These are phyloP conservation scores for Agonopterix subpropinquella DNA, from an alignment of 2,888 invertebrate genomes.

Conservation along the genomic window DNA sequence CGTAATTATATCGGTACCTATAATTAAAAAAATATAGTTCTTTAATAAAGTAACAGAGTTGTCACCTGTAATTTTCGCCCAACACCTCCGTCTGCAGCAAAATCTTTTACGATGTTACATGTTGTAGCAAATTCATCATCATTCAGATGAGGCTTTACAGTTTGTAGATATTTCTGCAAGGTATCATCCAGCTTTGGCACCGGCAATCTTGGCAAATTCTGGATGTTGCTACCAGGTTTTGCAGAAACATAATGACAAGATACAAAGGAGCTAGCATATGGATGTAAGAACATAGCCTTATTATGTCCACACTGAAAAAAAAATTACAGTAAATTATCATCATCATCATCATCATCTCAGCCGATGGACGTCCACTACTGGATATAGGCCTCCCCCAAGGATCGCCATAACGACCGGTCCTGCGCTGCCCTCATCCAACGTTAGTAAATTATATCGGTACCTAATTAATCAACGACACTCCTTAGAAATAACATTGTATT, in stretches of 20 bases:
- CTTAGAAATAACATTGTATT: too few species aligned
- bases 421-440: too few species aligned
- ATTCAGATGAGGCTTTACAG: slow-evolving; percentile 85
- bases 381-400: too few species aligned
- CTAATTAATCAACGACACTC: too few species aligned
- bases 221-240: slow-evolving; percentile 32
- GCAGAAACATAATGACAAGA: slow-evolving; percentile 38
- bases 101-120: slow-evolving; percentile 78
- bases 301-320: slow-evolving; percentile 37
- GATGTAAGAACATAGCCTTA: slow-evolving; percentile 39
- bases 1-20: too few species aligned
- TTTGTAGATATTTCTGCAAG: slow-evolving; percentile 81
- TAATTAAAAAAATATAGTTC: too few species aligned
- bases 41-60: too few species aligned
- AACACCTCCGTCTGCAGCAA: slow-evolving; percentile 71
- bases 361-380: too few species aligned
- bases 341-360: too few species aligned
- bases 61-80: slow-evolving; percentile 79
- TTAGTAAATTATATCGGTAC: too few species aligned
- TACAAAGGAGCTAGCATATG: slow-evolving; percentile 44
- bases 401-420: too few species aligned
- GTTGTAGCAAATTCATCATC: slow-evolving; percentile 83
- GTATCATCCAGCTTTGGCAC: slow-evolving; percentile 89
- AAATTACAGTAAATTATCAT: too few species aligned
- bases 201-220: slow-evolving; percentile 82